phyloP scores from a whole-genome alignment of 2,888 invertebrate genomes.

The Erpobdella octoculata region DNA sequence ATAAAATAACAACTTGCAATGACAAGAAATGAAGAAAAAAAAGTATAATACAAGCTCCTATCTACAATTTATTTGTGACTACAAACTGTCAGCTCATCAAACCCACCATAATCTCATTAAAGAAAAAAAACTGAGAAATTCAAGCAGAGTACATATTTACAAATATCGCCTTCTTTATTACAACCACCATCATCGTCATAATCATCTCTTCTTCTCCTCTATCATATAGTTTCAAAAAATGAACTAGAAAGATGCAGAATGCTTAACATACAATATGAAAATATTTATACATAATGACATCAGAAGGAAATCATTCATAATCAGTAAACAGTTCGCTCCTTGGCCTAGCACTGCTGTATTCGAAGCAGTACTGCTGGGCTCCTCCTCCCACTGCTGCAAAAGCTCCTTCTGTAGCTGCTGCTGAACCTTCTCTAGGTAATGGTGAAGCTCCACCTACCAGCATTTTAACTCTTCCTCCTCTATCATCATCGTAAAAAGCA shows the following conservation, averaged over 20 bases:
- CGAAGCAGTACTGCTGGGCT: neutral
- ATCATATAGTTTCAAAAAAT: too few species aligned
- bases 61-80: neutral
- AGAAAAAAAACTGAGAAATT: neutral
- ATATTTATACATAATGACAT: too few species aligned
- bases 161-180: neutral
- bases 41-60: neutral
- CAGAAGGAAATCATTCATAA: too few species aligned
- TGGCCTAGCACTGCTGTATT: neutral
- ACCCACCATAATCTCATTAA: too few species aligned
- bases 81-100: too few species aligned
- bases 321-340: conserved; percentile 8
- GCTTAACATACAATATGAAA: too few species aligned
- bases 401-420: too few species aligned
- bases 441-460: too few species aligned
- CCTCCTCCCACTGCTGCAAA: neutral
- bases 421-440: too few species aligned
- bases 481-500: conserved; percentile 10
- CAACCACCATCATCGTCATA: neutral
- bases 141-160: neutral
- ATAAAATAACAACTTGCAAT: neutral
- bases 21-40: neutral
- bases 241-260: too few species aligned
- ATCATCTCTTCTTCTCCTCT: neutral
- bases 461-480: too few species aligned